Base-by-base conservation (phyloP, 2,888 invertebrate genomes). In the Aphodius granarius region DNA sequence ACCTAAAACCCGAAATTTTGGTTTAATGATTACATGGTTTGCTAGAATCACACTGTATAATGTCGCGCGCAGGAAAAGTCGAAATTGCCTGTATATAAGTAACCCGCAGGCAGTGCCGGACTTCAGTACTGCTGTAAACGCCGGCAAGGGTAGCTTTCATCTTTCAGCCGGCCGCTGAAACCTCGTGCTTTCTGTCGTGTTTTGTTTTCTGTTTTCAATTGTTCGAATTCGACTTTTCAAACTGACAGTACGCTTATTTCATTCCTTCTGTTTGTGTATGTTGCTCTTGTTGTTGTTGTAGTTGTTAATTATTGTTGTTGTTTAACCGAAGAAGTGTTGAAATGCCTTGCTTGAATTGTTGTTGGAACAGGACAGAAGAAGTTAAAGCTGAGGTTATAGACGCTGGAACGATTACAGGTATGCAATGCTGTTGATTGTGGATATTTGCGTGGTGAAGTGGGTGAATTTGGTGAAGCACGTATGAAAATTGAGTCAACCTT, bases 341-440 rank as follows among this genome's bases (percentile, higher is more conserved):
- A 71, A 81, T 81, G 81, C 81, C 81, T 63, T 81, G 81, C 72
- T 73, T 81, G 71, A 79, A 80, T 71, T 81, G 81, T 77, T 81
- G 81, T 75, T 77, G 78, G 70, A 77, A 73, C 71, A 79, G 76
- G 73, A 76, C 79, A n/a, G 81, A 81, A 71, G 81, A 81, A 43
- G 78, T 80, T 66, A 79, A 78, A 73, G 77, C 76, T 65, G 81
- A 81, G 73, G 78, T 75, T 21, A 74, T 78, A 63, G 79, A 80
- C 16, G 77, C 74, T 65, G 78, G 77, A 18, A 62, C 77, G 63
- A 76, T 73, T 74, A 71, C 80, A 80, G 80, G 81, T 81, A 78
- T 68, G 78, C 73, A 20, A 5, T 68, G 20, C 21, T 65, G 17
- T 68, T 68, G 9, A 43, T 43, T 43, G n/a, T n/a, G n/a, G n/a